Evolutionary conservation across 1,140 invertebrate species (phyloP), one percentile per base, ranked within the genome.

Genomic region (Drosophila yakuba): DNA sequence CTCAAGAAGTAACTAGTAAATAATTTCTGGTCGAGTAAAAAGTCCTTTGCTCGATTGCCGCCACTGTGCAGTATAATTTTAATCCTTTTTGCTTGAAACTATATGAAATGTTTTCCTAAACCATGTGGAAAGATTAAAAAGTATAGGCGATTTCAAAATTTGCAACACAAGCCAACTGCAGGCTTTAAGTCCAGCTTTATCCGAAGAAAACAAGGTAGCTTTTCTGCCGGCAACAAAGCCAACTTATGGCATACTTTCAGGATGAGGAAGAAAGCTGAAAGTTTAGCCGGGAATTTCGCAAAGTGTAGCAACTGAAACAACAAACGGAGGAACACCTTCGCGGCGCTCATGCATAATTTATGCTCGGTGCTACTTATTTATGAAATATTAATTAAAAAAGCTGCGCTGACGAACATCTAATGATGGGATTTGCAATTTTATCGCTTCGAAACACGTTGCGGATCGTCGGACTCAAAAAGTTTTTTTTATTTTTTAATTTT

Each of bases 381-480:
- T 61, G 57, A 74, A 74, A 80, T 77, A 81, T 69, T 63, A 74
- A 78, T 75, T 76, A 59, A 58, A 67, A 47, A 56, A 59, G 20
- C 35, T 56, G 14, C 28, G 47, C 74, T 72, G 62, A 56, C 52
- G 54, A 72, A 62, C 66, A 56, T 51, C 76, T 55, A 72, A 66
- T 58, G 55, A 59, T 77, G 76, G 52, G 62, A 73, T 85, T 73
- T 85, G 52, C 73, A 61, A 55, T 58, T 45, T 75, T 72, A 80
- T 79, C 76, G 69, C 43, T 15, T 11, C 39, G 38, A 39, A 73
- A 48, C 76, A 78, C 35, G 75, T 64, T 11, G 55, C 38, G 32
- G 12, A 41, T 45, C 39, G 38, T 17, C 48, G 25, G 39, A 25
- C 64, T 57, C 64, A 47, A 78, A 76, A 51, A 76, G 45, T 66